Base-by-base conservation (phyloP, 2,797 vertebrate species). In the Pipistrellus pygmaeus region DNA sequence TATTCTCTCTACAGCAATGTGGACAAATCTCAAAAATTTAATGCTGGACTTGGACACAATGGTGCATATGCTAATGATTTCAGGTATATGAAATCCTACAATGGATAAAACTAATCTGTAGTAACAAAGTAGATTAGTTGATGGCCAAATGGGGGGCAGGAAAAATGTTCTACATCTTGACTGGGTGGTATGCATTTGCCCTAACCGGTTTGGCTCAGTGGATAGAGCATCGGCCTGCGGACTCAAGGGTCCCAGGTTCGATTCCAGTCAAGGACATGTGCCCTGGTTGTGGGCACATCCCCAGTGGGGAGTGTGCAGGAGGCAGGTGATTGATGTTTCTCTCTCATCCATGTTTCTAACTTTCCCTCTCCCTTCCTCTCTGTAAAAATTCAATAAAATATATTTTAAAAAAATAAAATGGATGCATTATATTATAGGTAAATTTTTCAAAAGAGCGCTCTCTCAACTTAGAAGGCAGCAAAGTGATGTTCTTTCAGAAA, bases 51-150 rank as follows among this genome's bases (percentile, higher is more conserved):
- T 6, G 48, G 89, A 68, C 46, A 60, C 35, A 57, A 32, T n/a
- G 41, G 23, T 53, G 69, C 10, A 30, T 13, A 51, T 20, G 17
- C 30, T 27, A 7, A 18, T 38, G 38, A 68, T 78, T 80, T 62
- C 44, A 85, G 60, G 66, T 81, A 55, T 25, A 35, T 66, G 57
- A 92, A 87, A 87, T 87, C 81, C 48, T 53, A 76, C 69, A 93
- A 35, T 9, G 55, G 83, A 57, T 27, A 82, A 64, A 81, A 92
- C 77, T 87, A 60, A 57, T 15, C 68, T 85, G 30, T 35, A 78
- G 62, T 82, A 57, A 82, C 21, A 44, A 86, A 87, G 69, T 83
- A 14, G 68, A 30, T 88, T 44, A 38, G 30, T 71, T 71, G 60
- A 17, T 15, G 85, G 77, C 57, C 20, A 2, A 30, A 44, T 44